phyloP scores from a whole-genome alignment of 1,140 invertebrate genomes.

The Leptinotarsa undecemlineata region DNA sequence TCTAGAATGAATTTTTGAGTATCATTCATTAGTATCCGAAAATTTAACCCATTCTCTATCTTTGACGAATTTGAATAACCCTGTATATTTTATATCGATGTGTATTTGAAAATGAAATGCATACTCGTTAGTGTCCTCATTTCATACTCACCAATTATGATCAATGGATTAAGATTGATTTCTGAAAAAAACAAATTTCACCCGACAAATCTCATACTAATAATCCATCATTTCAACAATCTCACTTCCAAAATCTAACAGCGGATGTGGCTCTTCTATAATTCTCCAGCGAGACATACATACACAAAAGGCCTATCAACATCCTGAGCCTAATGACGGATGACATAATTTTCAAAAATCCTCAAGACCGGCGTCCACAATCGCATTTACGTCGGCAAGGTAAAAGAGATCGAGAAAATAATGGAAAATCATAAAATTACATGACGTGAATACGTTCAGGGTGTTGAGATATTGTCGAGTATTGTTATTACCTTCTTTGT shows the following conservation, averaged over 20 bases:
- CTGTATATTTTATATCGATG: no score
- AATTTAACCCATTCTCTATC: no score
- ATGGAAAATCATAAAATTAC: conserved; percentile 18
- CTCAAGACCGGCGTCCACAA: conserved; percentile 18
- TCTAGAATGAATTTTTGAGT: no score
- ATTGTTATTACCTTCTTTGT: conserved; percentile 17
- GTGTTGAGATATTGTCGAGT: conserved; percentile 14
- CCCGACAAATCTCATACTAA: no score
- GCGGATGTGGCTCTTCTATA: background rate
- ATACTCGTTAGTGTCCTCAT: no score
- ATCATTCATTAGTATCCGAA: no score
- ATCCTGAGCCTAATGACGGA: conserved; percentile 11
- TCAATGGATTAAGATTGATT: no score
- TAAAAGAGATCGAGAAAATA: conserved; percentile 1
- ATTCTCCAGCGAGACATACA: background rate
- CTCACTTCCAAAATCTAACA: background rate
- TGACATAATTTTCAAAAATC: conserved; percentile 24
- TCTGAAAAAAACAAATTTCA: no score
- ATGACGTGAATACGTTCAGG: conserved; percentile 20
- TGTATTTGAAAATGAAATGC: no score
- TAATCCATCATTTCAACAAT: background rate
- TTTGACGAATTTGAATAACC: no score
- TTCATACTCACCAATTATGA: no score
- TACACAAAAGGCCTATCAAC: conserved; percentile 3
- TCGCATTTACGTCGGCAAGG: conserved; percentile 16